Conservation (phyloP, 2,888 invertebrate genomes). For the Panzeria rudis region DNA sequence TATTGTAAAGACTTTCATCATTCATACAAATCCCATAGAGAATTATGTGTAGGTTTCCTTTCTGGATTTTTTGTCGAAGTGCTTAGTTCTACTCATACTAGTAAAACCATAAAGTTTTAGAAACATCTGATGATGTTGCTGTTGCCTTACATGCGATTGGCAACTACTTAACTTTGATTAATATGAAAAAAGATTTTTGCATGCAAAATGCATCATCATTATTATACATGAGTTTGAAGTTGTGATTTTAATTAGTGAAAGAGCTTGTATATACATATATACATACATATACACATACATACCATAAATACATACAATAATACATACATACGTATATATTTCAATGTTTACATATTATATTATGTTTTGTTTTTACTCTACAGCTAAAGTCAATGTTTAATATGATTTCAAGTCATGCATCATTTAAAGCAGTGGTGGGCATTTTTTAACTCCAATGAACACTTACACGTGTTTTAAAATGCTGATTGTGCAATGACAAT, state of each 20-base stretch:
- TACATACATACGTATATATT: background rate
- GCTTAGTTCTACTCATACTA: background rate
- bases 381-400: slow-evolving; percentile 7
- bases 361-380: background rate
- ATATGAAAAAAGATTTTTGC: slow-evolving; percentile 46
- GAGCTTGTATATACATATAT: background rate
- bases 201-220: slow-evolving; percentile 63
- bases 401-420: background rate
- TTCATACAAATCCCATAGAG: slow-evolving; percentile 39
- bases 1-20: slow-evolving; percentile 24
- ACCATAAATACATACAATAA: no score
- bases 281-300: background rate
- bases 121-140: slow-evolving; percentile 23
- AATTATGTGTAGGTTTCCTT: slow-evolving; percentile 27
- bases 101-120: slow-evolving; percentile 22
- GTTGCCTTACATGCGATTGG: slow-evolving; percentile 57
- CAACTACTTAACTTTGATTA: slow-evolving; percentile 61
- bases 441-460: background rate
- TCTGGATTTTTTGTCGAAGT: background rate
- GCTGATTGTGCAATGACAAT: no score
- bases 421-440: background rate
- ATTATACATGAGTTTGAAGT: background rate
- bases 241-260: background rate
- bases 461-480: background rate
- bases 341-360: background rate